Evolutionary conservation across 2,888 invertebrate genomes (phyloP), one percentile per base, ranked within the genome.

Genomic region (Glaucopsyche alexis): DNA sequence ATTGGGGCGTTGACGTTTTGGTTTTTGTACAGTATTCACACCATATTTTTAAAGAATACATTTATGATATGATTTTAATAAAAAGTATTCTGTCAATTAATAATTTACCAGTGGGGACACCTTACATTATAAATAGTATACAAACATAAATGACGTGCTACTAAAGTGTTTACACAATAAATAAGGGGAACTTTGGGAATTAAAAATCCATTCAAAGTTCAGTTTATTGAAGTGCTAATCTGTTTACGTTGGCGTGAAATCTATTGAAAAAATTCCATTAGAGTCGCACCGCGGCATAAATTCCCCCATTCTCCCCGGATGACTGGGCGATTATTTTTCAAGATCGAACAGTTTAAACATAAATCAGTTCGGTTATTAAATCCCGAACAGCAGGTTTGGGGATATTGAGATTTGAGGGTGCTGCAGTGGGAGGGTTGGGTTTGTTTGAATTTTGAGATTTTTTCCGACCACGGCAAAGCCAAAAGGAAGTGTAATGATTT

Each of bases 331-430:
- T 89, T 85, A 85, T 81, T 80, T 65, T 79, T 82, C 77, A 80
- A 79, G 80, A 77, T 83, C 84, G 85, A 84, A 85, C 87, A 87
- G 86, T 84, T 85, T 87, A 82, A 81, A 81, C 80, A 90, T 90
- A 90, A 90, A 90, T 90, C 90, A 90, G 87, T 83, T 90, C 86
- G 81, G 85, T 89, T 88, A 89, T 89, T 89, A 89, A 89, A 89
- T 87, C 85, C 81, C 82, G 84, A 80, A 81, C 72, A 45, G 71
- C 75, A 73, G 72, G 73, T 71, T 71, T 38, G 66, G 38, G 66
- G 38, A 55, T 66, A 71, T 60, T 9, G 29, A n/a, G n/a, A n/a
- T n/a, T n/a, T n/a, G n/a, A 38, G 60, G 29, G 60, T 13, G 60
- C 55, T 2, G 7, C 60, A 47, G 11, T 47, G 11, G 29, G 50